These are phyloP conservation scores for Patagioenas fasciata DNA, from an alignment of 2,113 vertebrate genomes.

Conservation along the genomic window DNA sequence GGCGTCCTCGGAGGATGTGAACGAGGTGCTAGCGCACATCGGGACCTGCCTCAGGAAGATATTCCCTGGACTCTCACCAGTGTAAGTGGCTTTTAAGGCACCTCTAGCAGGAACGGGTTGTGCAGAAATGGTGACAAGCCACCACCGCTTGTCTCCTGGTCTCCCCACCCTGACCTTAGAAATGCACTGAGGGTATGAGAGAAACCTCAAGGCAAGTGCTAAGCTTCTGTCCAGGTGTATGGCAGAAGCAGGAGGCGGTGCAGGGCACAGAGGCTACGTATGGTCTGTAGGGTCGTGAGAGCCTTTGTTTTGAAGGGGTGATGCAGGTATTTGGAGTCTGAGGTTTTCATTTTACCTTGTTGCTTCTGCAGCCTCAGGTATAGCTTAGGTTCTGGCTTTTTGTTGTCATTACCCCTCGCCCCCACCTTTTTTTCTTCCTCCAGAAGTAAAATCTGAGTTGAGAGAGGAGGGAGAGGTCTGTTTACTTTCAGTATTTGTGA, in stretches of 20 bases:
- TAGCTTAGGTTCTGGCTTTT: neutral
- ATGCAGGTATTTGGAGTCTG: neutral
- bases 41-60: constrained; percentile 90
- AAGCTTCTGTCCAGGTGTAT: neutral
- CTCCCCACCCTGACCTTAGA: neutral
- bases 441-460: neutral
- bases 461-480: neutral
- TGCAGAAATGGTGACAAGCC: neutral
- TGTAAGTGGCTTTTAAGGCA: constrained; percentile 77
- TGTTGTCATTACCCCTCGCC: neutral
- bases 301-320: neutral
- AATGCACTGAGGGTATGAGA: neutral
- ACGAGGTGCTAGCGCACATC: constrained; percentile 89
- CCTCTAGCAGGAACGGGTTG: neutral
- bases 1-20: constrained; percentile 87
- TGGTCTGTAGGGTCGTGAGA: neutral
- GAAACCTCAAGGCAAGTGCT: neutral
- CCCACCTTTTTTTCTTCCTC: neutral
- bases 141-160: neutral
- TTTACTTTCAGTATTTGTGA: neutral
- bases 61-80: constrained; percentile 89
- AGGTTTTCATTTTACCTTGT: neutral
- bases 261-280: rapidly evolving
- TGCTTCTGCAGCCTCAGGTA: neutral
- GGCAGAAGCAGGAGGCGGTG: neutral